Evolutionary conservation across 1,140 invertebrate genomes (phyloP).

Genomic region (Zaprionus ghesquierei): DNA sequence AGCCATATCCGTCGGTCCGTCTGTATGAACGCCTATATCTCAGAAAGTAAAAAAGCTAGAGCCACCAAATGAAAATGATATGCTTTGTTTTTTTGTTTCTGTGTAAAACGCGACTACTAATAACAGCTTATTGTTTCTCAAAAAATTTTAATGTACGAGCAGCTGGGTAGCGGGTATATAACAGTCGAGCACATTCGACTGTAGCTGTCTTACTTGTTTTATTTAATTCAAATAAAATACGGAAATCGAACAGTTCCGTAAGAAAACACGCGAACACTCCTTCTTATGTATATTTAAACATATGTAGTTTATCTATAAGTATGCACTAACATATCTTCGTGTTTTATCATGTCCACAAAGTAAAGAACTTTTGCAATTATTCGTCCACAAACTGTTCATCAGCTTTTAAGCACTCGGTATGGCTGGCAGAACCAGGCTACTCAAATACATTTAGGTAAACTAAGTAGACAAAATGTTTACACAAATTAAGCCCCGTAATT

Average conservation of each 20-base stretch:
- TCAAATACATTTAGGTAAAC: conserved; percentile 55
- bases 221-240: too few species aligned
- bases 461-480: conserved; percentile 53
- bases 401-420: background rate
- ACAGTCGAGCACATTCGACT: too few species aligned
- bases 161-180: too few species aligned
- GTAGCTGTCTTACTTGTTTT: too few species aligned
- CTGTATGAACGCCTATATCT: too few species aligned
- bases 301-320: background rate
- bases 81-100: too few species aligned
- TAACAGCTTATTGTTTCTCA: too few species aligned
- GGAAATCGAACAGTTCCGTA: background rate
- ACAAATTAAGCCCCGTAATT: conserved; percentile 23
- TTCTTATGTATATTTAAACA: background rate
- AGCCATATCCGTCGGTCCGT: too few species aligned
- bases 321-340: background rate
- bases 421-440: conserved; percentile 7
- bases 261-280: background rate
- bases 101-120: too few species aligned
- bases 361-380: background rate
- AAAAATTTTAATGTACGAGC: too few species aligned
- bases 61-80: too few species aligned
- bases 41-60: too few species aligned
- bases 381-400: background rate
- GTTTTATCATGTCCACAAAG: background rate